A percentile compares a stretch with the other conserved stretches of the same genome.
phyloP scores from a whole-genome alignment of 2,797 vertebrate genomes.

The Limnodromus scolopaceus region DNA sequence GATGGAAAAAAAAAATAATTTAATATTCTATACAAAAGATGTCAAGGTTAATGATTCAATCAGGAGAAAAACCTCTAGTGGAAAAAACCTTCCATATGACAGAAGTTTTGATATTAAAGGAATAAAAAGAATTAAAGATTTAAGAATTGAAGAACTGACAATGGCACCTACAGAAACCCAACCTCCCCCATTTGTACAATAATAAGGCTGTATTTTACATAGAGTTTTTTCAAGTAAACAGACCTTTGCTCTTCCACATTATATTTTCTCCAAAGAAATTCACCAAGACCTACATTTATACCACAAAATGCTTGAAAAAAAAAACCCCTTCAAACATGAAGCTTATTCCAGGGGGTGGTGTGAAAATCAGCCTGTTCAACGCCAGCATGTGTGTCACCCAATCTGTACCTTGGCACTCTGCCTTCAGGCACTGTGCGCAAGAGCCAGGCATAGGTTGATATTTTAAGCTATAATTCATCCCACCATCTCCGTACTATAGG shows the following conservation, averaged over 20 bases:
- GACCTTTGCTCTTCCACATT: background rate
- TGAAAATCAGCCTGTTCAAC: slow-evolving; percentile 37
- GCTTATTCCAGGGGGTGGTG: slow-evolving; percentile 21
- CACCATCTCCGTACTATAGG: background rate
- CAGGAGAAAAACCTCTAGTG: background rate
- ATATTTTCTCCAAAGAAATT: slow-evolving; percentile 20
- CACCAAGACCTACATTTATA: slow-evolving; percentile 19
- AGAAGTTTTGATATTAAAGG: background rate
- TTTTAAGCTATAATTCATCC: slow-evolving; percentile 48
- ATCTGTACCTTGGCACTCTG: slow-evolving; percentile 49
- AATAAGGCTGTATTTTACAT: background rate
- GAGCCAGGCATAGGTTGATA: background rate
- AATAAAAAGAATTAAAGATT: background rate
- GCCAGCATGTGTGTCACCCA: slow-evolving; percentile 22
- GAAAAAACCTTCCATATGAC: background rate
- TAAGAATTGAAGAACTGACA: background rate
- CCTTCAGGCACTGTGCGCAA: background rate
- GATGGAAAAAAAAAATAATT: background rate
- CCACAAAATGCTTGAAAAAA: background rate
- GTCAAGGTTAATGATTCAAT: slow-evolving; percentile 33
- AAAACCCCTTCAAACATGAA: background rate
- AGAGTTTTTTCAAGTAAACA: background rate
- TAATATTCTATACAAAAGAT: background rate
- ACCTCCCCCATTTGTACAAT: background rate
- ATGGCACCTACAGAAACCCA: background rate